Evolutionary conservation across 1,140 invertebrate genomes (phyloP), one percentile per base, ranked within the genome.

Genomic region (Chelonus insularis): DNA sequence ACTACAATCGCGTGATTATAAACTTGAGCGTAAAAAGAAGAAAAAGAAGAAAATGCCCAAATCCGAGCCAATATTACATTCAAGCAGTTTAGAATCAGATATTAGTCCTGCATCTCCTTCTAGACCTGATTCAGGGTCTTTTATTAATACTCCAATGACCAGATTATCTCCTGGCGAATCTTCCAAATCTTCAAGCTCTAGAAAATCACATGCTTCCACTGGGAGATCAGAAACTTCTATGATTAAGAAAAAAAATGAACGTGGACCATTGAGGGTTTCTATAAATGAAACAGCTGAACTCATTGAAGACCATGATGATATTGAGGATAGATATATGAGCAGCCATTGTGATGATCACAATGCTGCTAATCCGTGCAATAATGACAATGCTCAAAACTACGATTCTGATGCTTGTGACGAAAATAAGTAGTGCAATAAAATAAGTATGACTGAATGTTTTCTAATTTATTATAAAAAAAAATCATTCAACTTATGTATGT

Each of bases 271-370:
- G 0, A 75, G 78, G 37, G 84, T 85, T 1, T 85, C 84, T 0
- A 84, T 85, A 23, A 85, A 85, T 60, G 84, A 85, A 56, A 84
- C 76, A 1, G 80, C 83, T 2, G 80, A 84, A 67, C 67, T 81
- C 0, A 84, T 84, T 36, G 77, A 83, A 32, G 83, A 82, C 41
- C 74, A 81, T 54, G 66, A 78, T 1, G 64, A 80, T 1, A 64
- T 76, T 8, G 77, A 79, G 29, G 78, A 80, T 64, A 54, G 47
- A 34, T 66, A 55, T 18, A 58, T 41, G 5, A 60, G 51, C 45
- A 58, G 62, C 36, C 16, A 16, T 39, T 56, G 39, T 34, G 57
- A 64, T 29, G 57, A 63, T 23, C 18, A 21, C 5, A 16, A 37
- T 37, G 16, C 48, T 37, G 29, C 32, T 8, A 37, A 59, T 57